Evolutionary conservation across 1,140 invertebrate species (phyloP).

Genomic region (Triops longicaudatus): DNA sequence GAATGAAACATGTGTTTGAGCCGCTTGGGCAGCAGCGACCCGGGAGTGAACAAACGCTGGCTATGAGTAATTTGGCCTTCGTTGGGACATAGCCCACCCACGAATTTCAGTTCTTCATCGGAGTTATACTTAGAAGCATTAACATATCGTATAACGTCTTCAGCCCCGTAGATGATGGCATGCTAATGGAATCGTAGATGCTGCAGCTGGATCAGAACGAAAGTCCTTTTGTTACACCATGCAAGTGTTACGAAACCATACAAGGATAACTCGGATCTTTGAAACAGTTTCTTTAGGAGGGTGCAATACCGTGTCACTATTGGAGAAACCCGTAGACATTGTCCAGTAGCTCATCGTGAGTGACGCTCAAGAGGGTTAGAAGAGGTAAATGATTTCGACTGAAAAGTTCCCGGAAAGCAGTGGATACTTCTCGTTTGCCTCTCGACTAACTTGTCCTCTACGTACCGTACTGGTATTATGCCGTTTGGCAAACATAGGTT

Average conservation of each 20-base stretch:
- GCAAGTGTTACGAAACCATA: no score
- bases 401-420: no score
- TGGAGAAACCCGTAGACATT: no score
- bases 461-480: background rate
- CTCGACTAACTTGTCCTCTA: no score
- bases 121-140: slow-evolving; percentile 12
- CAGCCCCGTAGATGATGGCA: background rate
- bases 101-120: background rate
- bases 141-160: slow-evolving; percentile 3
- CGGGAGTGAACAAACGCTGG: background rate
- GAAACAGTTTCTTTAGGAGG: no score
- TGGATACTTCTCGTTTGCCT: no score
- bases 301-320: no score
- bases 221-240: background rate
- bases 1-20: background rate
- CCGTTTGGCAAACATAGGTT: background rate
- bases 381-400: no score
- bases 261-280: no score
- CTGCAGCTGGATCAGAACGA: background rate
- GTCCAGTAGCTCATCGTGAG: no score
- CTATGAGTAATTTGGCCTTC: background rate
- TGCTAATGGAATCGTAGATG: background rate
- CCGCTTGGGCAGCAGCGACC: background rate
- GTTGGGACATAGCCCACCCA: background rate
- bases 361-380: no score